A percentile compares a stretch with the other conserved stretches of the same genome.
Evolutionary conservation across 2,888 invertebrate species (phyloP).

Genomic region (Ypsolopha scabrella): DNA sequence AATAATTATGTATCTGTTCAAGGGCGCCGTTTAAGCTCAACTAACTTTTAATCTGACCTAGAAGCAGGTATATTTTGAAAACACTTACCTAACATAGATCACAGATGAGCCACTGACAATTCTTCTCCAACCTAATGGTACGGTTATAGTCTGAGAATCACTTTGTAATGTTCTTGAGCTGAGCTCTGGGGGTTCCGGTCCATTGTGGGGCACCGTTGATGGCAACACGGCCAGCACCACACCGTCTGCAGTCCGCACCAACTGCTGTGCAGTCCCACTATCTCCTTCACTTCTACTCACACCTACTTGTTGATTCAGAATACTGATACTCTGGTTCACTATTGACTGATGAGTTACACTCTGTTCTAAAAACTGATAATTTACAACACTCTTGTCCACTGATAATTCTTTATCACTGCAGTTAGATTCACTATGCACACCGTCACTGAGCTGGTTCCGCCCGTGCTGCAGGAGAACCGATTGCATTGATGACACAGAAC

Average conservation of each 20-base stretch:
- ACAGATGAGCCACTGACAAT: constrained; percentile 54
- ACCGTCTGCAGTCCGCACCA: constrained; percentile 59
- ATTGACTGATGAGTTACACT: constrained; percentile 64
- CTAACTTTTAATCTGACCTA: background rate
- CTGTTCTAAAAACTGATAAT: constrained; percentile 67
- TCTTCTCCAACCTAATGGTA: constrained; percentile 64
- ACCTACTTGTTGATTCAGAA: constrained; percentile 63
- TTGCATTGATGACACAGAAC: constrained; percentile 43
- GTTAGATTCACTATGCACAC: constrained; percentile 42
- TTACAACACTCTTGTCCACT: constrained; percentile 53
- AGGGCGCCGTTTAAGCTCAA: too few relatives aligned
- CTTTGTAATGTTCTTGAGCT: constrained; percentile 45
- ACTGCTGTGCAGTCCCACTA: constrained; percentile 37
- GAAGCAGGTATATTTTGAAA: constrained; percentile 9
- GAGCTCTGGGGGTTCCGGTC: constrained; percentile 32
- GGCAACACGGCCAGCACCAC: constrained; percentile 60
- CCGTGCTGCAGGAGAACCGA: constrained; percentile 33
- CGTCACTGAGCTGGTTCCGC: constrained; percentile 47
- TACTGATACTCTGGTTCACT: constrained; percentile 65
- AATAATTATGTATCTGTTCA: background rate
- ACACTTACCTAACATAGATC: constrained; percentile 51
- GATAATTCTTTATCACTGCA: constrained; percentile 47
- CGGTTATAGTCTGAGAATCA: constrained; percentile 52
- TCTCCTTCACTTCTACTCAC: constrained; percentile 52
- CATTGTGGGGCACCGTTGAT: constrained; percentile 16